Conservation (phyloP, 2,888 invertebrate genomes). For the Tenthredo notha region DNA sequence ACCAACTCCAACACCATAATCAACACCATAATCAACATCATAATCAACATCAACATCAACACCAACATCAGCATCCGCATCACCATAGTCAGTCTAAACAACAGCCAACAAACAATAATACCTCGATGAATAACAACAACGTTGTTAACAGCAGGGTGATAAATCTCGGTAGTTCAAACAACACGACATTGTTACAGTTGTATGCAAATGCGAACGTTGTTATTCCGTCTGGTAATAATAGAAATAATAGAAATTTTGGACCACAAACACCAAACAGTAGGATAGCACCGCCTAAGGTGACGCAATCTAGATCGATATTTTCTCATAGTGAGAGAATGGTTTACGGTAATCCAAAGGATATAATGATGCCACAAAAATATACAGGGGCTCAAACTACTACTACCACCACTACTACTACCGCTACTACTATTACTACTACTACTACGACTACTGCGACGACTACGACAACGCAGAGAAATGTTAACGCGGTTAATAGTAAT, state of each 20-base stretch:
- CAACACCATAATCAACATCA: conserved; percentile 26
- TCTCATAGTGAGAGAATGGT: conserved; percentile 84
- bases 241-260: conserved; percentile 69
- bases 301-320: conserved; percentile 84
- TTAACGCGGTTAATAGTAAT: neutral
- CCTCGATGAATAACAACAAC: conserved; percentile 60
- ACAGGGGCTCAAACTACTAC: conserved; percentile 63
- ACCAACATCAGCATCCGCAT: conserved; percentile 48
- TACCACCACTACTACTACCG: conserved; percentile 40
- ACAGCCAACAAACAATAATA: conserved; percentile 53
- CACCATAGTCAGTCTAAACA: conserved; percentile 53
- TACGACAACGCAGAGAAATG: neutral
- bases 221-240: conserved; percentile 42
- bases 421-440: conserved; percentile 45
- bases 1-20: conserved; percentile 47
- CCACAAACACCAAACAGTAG: conserved; percentile 69
- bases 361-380: conserved; percentile 80
- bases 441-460: neutral
- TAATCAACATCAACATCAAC: conserved; percentile 52
- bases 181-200: conserved; percentile 70
- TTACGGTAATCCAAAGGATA: conserved; percentile 88
- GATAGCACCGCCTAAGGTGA: conserved; percentile 80
- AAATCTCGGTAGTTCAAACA: conserved; percentile 72
- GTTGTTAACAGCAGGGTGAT: conserved; percentile 70
- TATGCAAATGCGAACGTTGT: conserved; percentile 63